Conservation (phyloP, 2,113 vertebrate species). For the Euleptes europaea region DNA sequence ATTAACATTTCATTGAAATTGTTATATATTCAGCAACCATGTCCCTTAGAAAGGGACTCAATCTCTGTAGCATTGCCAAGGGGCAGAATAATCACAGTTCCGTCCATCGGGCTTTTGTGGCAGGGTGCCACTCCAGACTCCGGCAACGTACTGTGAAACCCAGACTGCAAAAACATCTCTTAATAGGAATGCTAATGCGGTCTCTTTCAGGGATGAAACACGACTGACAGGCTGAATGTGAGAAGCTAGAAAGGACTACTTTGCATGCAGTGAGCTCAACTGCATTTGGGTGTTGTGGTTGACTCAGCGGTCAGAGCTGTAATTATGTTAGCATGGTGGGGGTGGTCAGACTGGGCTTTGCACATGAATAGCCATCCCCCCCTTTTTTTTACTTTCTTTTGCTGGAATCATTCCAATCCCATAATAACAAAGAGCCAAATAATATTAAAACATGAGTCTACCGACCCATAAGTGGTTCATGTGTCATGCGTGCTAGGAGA, state of each 20-base stretch:
- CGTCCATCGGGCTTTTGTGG: not conserved
- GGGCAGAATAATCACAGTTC: not conserved
- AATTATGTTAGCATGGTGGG: not conserved
- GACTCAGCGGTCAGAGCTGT: not conserved
- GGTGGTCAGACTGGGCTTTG: not conserved
- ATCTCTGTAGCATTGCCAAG: not conserved
- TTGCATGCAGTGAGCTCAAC: not conserved
- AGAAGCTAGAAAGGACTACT: not conserved
- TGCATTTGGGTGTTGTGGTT: not conserved
- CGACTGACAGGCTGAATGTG: not conserved
- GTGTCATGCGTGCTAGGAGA: no score
- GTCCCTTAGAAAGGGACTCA: not conserved
- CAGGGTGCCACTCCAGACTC: not conserved
- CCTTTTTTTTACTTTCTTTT: not conserved
- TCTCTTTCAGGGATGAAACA: not conserved
- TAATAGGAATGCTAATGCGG: conserved; percentile 7
- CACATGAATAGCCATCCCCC: no score
- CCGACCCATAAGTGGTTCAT: not conserved
- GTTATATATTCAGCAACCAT: not conserved
- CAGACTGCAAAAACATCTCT: not conserved
- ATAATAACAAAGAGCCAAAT: not conserved
- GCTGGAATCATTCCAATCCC: not conserved
- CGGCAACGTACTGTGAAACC: not conserved
- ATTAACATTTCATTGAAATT: not conserved
- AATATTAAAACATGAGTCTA: not conserved